Evolutionary conservation across 2,797 vertebrate species (phyloP), one percentile per base, ranked within the genome.

Genomic region (Chrosomus eos): DNA sequence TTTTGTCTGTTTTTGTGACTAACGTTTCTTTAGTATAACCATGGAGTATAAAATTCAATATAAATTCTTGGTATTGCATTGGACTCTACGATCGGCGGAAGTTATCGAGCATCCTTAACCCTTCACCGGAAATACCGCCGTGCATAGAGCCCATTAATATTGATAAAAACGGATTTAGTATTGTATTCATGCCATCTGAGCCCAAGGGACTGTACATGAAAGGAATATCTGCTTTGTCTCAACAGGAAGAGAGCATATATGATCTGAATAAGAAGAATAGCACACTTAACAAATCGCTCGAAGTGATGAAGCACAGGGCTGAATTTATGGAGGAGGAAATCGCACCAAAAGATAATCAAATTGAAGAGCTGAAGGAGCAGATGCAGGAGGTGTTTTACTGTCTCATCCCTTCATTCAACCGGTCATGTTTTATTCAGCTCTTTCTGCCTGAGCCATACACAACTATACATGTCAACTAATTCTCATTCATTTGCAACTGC

Each of bases 241-340:
- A 83, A 33, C 90, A 98, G 97, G 97, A 98, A 68, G 95, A 93
- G 67, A 93, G 92, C 81, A 96, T 97, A 83, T 94, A 92, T 80
- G 94, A 94, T 11, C 86, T 97, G 83, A 96, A 96, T 90, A 96
- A 95, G 91, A 97, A 96, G 93, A 97, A 96, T 76, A 95, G 96
- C 86, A 95, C 96, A 45, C 93, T 97, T 85, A 96, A 97, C 91
- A 97, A 97, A 90, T 90, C 96, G 86, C 97, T 95, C 89, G 97
- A 96, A 91, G 92, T 97, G 80, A 91, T 97, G 13, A 95, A 96
- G 90, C 95, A 94, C 90, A 97, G 95, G 92, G 94, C 96, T 88
- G 95, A 94, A 5, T 96, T 97, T 14, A 89, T 97, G 82, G 96
- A 96, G 91, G 96, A 96, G 76, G 94, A 96, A 91, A 94, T 93